phyloP scores from a whole-genome alignment of 35 echinoderm and acorn worm genomes.

The Apostichopus parvimensis region DNA sequence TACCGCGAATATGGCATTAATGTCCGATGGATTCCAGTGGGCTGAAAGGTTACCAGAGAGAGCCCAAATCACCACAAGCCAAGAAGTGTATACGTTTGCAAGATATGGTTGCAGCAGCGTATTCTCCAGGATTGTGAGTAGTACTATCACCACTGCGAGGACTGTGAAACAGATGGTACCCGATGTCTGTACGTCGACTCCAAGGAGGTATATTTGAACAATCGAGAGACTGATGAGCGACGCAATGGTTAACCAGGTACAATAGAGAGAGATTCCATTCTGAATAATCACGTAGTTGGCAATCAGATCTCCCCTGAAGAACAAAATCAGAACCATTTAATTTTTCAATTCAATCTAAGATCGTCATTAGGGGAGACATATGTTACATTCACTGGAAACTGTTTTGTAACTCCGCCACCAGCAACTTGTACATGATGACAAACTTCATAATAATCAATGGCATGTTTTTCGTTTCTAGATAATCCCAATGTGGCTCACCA shows the following conservation, averaged over 20 bases:
- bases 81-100: neutral
- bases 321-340: neutral
- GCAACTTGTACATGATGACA: too few species aligned
- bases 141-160: neutral
- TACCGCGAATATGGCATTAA: conserved; percentile 13
- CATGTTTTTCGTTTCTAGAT: too few species aligned
- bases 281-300: neutral
- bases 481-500: too few species aligned
- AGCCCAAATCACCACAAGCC: conserved; percentile 4
- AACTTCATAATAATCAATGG: too few species aligned
- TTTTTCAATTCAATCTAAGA: too few species aligned
- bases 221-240: neutral
- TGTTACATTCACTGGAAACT: too few species aligned
- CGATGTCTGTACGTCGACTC: neutral
- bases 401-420: too few species aligned
- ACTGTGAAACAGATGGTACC: conserved; percentile 26
- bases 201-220: conserved; percentile 11
- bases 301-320: neutral
- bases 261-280: conserved; percentile 9
- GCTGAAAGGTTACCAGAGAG: neutral
- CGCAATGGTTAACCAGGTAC: conserved; percentile 15
- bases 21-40: conserved; percentile 1
- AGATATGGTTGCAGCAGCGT: neutral
- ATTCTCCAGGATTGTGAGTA: neutral
- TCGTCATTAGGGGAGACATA: too few species aligned